A percentile compares a stretch with the other conserved stretches of the same genome.
phyloP scores from a whole-genome alignment of 2,888 invertebrate species.

The Conops quadrifasciatus region DNA sequence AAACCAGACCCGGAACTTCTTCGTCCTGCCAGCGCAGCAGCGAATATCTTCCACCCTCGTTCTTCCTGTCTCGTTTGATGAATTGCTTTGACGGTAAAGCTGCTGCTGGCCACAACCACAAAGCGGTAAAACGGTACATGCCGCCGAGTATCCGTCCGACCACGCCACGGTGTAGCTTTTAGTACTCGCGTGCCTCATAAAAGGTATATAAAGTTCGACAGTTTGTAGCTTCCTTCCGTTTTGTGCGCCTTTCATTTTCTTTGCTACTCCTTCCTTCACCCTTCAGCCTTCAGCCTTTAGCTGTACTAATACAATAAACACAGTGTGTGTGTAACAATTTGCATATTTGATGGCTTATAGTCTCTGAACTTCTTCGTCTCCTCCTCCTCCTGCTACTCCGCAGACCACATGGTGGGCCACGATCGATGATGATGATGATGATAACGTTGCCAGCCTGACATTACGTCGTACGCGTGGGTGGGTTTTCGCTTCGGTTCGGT shows the following conservation, averaged over 20 bases:
- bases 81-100: not conserved
- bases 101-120: not conserved
- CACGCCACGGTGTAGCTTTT: too few relatives aligned
- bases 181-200: not conserved
- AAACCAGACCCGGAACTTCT: too few relatives aligned
- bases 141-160: too few relatives aligned
- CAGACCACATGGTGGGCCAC: too few relatives aligned
- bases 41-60: not conserved
- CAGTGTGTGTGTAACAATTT: slow-evolving; percentile 56
- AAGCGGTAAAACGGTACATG: not conserved
- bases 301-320: slow-evolving; percentile 45
- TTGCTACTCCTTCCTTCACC: not conserved
- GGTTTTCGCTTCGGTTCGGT: not conserved
- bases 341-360: slow-evolving; percentile 54
- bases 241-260: not conserved
- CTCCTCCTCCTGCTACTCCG: not conserved
- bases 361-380: not conserved
- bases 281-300: not conserved
- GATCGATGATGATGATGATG: not conserved
- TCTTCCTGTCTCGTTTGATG: not conserved
- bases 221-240: not conserved
- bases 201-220: too few relatives aligned
- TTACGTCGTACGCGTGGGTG: not conserved
- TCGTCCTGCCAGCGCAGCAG: too few relatives aligned
- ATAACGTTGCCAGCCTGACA: not conserved